Evolutionary conservation across 2,888 invertebrate species (phyloP).

Genomic region (Lepidochrysops patricia): DNA sequence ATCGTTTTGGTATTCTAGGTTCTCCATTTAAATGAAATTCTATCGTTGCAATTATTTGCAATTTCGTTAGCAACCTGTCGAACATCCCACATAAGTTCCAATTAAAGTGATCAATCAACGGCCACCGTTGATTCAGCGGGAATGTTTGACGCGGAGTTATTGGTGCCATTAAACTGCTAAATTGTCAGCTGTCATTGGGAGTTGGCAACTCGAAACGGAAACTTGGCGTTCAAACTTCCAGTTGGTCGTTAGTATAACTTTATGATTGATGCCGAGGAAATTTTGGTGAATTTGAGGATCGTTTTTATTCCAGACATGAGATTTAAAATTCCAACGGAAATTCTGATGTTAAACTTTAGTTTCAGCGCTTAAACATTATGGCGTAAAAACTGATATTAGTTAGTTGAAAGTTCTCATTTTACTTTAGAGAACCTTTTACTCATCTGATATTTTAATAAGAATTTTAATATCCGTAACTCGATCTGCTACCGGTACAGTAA

Average conservation of each 20-base stretch:
- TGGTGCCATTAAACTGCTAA: constrained; percentile 22
- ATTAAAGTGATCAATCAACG: constrained; percentile 16
- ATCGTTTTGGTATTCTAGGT: too few species aligned
- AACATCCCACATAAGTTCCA: constrained; percentile 13
- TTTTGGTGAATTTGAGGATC: constrained; percentile 3
- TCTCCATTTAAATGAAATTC: too few species aligned
- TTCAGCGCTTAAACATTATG: neutral
- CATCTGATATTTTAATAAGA: neutral
- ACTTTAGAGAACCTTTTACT: neutral
- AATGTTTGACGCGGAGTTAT: constrained; percentile 26
- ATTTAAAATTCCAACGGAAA: neutral
- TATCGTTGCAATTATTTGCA: neutral
- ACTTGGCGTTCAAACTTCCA: constrained; percentile 19
- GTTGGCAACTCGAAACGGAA: constrained; percentile 22
- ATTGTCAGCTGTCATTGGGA: constrained; percentile 24
- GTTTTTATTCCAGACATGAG: constrained; percentile 6
- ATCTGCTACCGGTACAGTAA: too few species aligned
- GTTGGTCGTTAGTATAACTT: constrained; percentile 15
- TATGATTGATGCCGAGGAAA: constrained; percentile 18
- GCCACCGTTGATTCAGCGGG: constrained; percentile 14
- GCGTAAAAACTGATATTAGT: neutral
- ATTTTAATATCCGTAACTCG: neutral
- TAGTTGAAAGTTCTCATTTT: neutral
- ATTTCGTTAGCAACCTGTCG: neutral
- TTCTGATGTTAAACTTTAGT: neutral